A percentile compares a stretch with the other conserved stretches of the same genome.
Evolutionary conservation across 1,140 invertebrate genomes (phyloP).

Genomic region (Spodoptera litura): DNA sequence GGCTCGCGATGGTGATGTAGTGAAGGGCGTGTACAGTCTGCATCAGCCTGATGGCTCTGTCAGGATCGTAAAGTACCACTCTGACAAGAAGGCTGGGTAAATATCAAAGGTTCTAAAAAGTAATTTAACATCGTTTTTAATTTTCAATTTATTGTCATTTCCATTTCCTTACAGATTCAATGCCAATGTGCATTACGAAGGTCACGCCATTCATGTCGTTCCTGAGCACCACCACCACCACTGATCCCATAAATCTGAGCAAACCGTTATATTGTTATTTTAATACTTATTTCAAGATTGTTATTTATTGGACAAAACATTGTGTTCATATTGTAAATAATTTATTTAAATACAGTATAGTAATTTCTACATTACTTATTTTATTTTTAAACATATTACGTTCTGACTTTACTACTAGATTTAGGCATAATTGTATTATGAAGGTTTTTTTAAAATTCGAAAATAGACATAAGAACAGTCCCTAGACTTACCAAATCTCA

Average conservation of each 20-base stretch:
- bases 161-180: slow-evolving; percentile 54
- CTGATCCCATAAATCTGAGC: not conserved
- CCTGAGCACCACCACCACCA: slow-evolving; percentile 50
- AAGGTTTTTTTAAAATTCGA: too few species aligned
- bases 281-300: too few species aligned
- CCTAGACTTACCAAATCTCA: too few species aligned
- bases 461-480: too few species aligned
- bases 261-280: too few species aligned
- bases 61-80: slow-evolving; percentile 85
- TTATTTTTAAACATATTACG: too few species aligned
- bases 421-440: too few species aligned
- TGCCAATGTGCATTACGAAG: slow-evolving; percentile 62
- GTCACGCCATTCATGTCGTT: slow-evolving; percentile 57
- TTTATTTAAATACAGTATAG: too few species aligned
- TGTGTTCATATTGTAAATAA: too few species aligned
- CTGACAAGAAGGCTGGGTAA: slow-evolving; percentile 82
- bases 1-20: slow-evolving; percentile 85
- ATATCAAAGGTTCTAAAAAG: not conserved
- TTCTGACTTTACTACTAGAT: too few species aligned
- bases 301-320: too few species aligned
- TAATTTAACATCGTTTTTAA: not conserved
- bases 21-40: slow-evolving; percentile 85
- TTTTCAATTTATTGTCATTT: not conserved
- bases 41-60: slow-evolving; percentile 54
- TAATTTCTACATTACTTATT: too few species aligned